These are phyloP conservation scores for Daphoenositta chrysoptera DNA, from an alignment of 2,113 vertebrate species.

Conservation along the genomic window DNA sequence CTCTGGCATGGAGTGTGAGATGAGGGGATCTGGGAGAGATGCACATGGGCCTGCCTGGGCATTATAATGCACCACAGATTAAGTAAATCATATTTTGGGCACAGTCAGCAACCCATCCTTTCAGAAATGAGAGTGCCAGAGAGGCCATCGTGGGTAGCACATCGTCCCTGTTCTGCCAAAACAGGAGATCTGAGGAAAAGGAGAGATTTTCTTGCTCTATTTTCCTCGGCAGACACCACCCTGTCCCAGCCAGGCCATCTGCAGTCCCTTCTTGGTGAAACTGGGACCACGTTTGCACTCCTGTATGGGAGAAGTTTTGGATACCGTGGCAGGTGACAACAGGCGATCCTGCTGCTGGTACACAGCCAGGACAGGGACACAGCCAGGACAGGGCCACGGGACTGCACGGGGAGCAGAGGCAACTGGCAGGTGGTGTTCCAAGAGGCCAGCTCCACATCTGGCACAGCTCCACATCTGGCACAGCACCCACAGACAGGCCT, in stretches of 20 bases:
- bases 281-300: neutral
- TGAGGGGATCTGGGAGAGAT: neutral
- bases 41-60: neutral
- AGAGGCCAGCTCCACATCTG: neutral
- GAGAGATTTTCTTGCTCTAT: neutral
- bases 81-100: neutral
- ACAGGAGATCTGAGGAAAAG: neutral
- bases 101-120: neutral
- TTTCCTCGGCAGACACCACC: neutral
- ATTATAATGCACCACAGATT: neutral
- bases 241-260: neutral
- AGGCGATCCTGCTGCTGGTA: neutral
- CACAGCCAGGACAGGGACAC: neutral
- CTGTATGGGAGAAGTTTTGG: neutral
- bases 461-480: neutral
- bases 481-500: neutral
- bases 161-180: neutral
- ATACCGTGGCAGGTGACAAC: fast-evolving
- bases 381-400: neutral
- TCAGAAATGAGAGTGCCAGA: neutral
- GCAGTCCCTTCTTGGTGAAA: neutral
- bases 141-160: neutral
- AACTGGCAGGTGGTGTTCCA: neutral
- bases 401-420: neutral
- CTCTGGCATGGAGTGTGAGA: neutral